Evolutionary conservation across 2,888 invertebrate genomes (phyloP).

Genomic region (Philopedon plagiatum): DNA sequence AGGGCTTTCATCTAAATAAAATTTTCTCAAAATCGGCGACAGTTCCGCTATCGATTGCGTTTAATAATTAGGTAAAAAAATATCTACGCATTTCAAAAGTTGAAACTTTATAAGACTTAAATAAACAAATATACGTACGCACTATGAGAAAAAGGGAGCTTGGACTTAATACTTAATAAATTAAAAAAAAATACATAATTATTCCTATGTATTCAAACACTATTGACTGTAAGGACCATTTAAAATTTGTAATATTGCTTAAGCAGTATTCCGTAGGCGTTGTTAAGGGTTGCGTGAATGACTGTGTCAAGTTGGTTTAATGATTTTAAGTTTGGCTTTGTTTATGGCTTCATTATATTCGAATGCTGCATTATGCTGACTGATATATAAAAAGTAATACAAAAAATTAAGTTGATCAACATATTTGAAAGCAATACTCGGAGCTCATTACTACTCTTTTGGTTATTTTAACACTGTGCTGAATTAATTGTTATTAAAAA

Average conservation of each 20-base stretch:
- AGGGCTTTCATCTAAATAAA: too few relatives aligned
- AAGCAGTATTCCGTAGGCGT: conserved; percentile 26
- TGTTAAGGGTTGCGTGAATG: conserved; percentile 38
- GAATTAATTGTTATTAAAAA: too few relatives aligned
- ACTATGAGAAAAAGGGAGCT: conserved; percentile 18
- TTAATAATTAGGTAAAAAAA: too few relatives aligned
- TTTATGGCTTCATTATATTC: conserved; percentile 16
- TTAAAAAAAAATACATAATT: conserved; percentile 43
- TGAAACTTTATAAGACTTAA: too few relatives aligned
- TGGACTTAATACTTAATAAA: conserved; percentile 1
- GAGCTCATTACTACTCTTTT: too few relatives aligned
- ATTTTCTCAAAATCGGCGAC: too few relatives aligned
- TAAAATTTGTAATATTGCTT: conserved; percentile 52
- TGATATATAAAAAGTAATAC: too few relatives aligned
- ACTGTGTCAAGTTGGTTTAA: conserved; percentile 10
- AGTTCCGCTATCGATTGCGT: too few relatives aligned
- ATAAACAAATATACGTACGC: too few relatives aligned
- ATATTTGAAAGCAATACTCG: neutral
- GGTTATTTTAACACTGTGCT: too few relatives aligned
- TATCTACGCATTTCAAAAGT: too few relatives aligned
- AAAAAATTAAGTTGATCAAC: neutral
- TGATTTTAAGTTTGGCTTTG: conserved; percentile 41
- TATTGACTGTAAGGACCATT: conserved; percentile 62
- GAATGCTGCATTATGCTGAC: conserved; percentile 17
- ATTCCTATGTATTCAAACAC: conserved; percentile 58